Base-by-base conservation (phyloP, 2,113 vertebrate species). In the Oreotrochilus melanogaster region DNA sequence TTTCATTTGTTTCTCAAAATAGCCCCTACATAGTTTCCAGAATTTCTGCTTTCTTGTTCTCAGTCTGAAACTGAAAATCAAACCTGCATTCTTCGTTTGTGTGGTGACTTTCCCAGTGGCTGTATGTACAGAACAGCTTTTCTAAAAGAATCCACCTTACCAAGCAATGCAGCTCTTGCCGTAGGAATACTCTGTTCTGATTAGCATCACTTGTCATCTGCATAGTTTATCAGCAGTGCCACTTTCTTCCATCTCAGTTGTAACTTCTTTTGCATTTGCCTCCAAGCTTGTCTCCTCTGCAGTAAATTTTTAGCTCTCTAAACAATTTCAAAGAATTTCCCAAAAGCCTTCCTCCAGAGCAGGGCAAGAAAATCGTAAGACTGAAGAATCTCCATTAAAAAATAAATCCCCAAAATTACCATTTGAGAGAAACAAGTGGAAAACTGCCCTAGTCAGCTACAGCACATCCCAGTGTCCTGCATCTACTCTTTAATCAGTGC, bases 121-220 rank as follows among this genome's bases (percentile, higher is more conserved):
- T 93, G 6, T 58, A 5, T 47, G 35, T 23, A 15, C 14, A 70
- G 31, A n/a, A 7, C 10, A 89, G 81, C 79, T 88, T 88, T 95
- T 94, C 82, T 82, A 48, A 95, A 95, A 86, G 62, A 80, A 86
- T 88, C 37, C 89, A 86, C 56, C 6, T 83, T 92, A 90, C 21
- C 11, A 70, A 86, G 78, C 82, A 95, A 67, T 65, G 33, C 64
- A 78, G n/a, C 57, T 83, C 45, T 94, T 92, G 81, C 96, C 10
- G 2, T 45, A 92, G 89, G 94, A 88, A 64, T 70, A 43, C 47
- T 96, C 74, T 62, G 78, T 78, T 78, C 94, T 89, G 84, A 95
- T 96, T 95, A 97, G 39, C 91, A 92, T 97, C 94, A 93, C 54
- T 95, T 93, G 86, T 62, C 85, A 74, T 80, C 82, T 74, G 82